phyloP scores from a whole-genome alignment of 2,113 vertebrate genomes.

The Urocitellus parryii region DNA sequence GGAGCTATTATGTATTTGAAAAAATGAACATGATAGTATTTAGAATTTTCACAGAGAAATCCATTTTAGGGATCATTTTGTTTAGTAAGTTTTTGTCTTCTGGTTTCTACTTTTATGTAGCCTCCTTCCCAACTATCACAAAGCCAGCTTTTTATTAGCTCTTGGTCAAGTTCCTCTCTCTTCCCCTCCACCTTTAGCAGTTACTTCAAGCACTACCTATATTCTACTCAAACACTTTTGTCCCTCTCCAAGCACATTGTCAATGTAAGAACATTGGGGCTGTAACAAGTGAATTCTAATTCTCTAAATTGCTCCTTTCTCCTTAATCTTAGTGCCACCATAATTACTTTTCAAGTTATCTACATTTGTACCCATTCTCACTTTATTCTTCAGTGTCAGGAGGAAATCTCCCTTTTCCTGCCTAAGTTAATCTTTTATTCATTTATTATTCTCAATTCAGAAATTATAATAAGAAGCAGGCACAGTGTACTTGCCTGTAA shows the following conservation, averaged over 20 bases:
- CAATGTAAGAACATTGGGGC: background rate
- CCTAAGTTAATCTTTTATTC: slow-evolving; percentile 24
- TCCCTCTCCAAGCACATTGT: background rate
- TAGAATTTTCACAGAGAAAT: slow-evolving; percentile 44
- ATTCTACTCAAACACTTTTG: background rate
- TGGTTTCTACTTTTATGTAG: background rate
- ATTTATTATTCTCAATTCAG: slow-evolving; percentile 57
- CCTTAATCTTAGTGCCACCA: background rate
- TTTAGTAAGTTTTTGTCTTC: slow-evolving; percentile 5
- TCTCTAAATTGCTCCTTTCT: slow-evolving; percentile 11
- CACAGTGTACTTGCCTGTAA: background rate
- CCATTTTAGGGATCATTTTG: background rate
- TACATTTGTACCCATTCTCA: background rate
- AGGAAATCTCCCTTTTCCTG: slow-evolving; percentile 33
- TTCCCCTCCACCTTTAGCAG: background rate
- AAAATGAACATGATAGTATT: slow-evolving; percentile 10
- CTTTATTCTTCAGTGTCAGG: background rate
- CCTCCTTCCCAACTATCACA: background rate
- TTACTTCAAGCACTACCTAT: background rate
- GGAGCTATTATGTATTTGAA: background rate
- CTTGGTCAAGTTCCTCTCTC: background rate
- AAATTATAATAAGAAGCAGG: slow-evolving; percentile 4
- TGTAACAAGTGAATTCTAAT: slow-evolving; percentile 11
- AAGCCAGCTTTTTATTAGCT: background rate
- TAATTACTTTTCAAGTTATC: background rate